Base-by-base conservation (phyloP, 2,113 vertebrate species). In the Nothocercus nigrocapillus region DNA sequence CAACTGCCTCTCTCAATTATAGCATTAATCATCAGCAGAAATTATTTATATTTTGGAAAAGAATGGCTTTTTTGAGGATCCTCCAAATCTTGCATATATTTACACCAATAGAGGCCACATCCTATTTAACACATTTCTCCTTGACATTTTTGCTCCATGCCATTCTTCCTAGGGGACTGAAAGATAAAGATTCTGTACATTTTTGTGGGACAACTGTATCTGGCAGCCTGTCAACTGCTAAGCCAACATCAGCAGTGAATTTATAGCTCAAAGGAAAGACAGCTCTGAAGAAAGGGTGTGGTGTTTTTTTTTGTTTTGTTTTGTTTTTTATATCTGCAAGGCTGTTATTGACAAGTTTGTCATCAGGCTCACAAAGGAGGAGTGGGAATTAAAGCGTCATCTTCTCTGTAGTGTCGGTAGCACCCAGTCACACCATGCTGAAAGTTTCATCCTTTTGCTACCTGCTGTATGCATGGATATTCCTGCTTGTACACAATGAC, bases 151-250 rank as follows among this genome's bases (percentile, higher is more conserved):
- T 66, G 18, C 40, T 88, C n/a, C 22, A 2, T 45, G 25, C 66
- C 85, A 88, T 78, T 54, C 64, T 61, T 78, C 40, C n/a, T 3
- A 81, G 15, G 18, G 77, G 27, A 81, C 27, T 32, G 15, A 67
- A 94, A 83, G 36, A 67, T 1, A 69, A 45, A 85, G 54, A 92
- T 84, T 92, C 70, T 96, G 68, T 56, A 66, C 75, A 91, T 94
- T 96, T 96, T 90, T 94, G 78, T 94, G 90, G 72, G 64, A 96
- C 68, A 89, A 59, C 21, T 22, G 16, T 9, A 42, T 59, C 24
- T 27, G 83, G 90, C 63, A 89, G 36, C 10, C 27, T 90, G 38
- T 70, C 87, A 89, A 17, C 27, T 63, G 58, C 40, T 30, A 66
- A 88, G 82, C 80, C 91, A 92, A 3, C 63, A 93, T 73, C 90